A percentile compares a stretch with the other conserved stretches of the same genome.
phyloP scores from a whole-genome alignment of 2,797 vertebrate species.

The Kryptolebias ocellatus region DNA sequence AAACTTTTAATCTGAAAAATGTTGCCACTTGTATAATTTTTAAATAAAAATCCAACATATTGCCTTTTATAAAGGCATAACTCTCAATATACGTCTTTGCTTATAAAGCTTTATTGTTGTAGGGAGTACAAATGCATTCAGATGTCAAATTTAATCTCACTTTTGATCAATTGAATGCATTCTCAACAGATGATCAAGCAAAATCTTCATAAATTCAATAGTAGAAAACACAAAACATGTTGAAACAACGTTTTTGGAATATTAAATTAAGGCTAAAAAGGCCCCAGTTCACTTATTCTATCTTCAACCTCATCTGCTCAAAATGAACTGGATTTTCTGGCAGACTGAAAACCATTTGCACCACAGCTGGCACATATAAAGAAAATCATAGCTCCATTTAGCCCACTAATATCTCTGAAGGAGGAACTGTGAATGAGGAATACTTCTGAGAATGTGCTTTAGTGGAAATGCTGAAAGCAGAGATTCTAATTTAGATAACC shows the following conservation, averaged over 20 bases:
- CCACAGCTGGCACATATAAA: constrained; percentile 72
- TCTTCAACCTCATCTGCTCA: constrained; percentile 57
- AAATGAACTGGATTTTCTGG: constrained; percentile 66
- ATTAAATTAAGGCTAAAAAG: constrained; percentile 50
- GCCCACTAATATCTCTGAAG: constrained; percentile 72
- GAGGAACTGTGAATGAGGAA: constrained; percentile 59
- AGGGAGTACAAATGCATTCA: too few species aligned
- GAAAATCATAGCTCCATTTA: constrained; percentile 78
- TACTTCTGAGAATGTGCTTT: constrained; percentile 66
- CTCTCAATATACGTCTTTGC: too few species aligned
- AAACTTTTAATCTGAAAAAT: too few species aligned
- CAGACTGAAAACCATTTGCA: constrained; percentile 71
- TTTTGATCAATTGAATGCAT: neutral
- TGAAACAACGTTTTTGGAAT: constrained; percentile 45
- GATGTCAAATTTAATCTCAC: too few species aligned
- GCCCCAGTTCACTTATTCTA: constrained; percentile 39
- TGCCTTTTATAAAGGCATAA: too few species aligned
- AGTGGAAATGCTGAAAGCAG: constrained; percentile 54
- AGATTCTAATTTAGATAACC: constrained; percentile 79
- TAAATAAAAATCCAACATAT: too few species aligned
- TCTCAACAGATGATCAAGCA: constrained; percentile 23
- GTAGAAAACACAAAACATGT: constrained; percentile 29
- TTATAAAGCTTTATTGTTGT: too few species aligned
- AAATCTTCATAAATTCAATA: constrained; percentile 26
- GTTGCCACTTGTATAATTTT: too few species aligned